Evolutionary conservation across 2,797 vertebrate genomes (phyloP).

Genomic region (Thaleichthys pacificus): DNA sequence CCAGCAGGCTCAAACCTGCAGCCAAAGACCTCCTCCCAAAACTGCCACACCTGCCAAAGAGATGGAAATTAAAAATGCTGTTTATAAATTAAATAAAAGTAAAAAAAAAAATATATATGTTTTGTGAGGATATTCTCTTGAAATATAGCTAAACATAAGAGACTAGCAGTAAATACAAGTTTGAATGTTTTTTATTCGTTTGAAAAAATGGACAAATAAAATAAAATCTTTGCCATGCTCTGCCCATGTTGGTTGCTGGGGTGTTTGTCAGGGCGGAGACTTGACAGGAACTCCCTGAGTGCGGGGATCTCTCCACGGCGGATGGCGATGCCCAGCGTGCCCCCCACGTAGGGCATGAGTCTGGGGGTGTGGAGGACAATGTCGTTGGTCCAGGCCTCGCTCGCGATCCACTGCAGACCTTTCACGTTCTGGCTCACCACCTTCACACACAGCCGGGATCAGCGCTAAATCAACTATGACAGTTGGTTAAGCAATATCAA

Average conservation of each 20-base stretch:
- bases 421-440: slow-evolving; percentile 34
- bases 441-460: not conserved
- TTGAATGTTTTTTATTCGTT: too few relatives aligned
- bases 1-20: slow-evolving; percentile 49
- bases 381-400: slow-evolving; percentile 29
- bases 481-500: too few relatives aligned
- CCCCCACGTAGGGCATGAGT: slow-evolving; percentile 52
- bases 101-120: not conserved
- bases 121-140: not conserved
- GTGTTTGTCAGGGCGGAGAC: slow-evolving; percentile 34
- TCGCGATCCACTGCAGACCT: slow-evolving; percentile 34
- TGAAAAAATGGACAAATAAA: not conserved
- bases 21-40: slow-evolving; percentile 64
- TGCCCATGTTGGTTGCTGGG: slow-evolving; percentile 22
- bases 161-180: not conserved
- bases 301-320: slow-evolving; percentile 68
- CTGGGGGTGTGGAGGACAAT: slow-evolving; percentile 39
- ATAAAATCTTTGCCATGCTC: slow-evolving; percentile 41
- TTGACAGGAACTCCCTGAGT: slow-evolving; percentile 54
- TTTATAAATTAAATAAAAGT: not conserved
- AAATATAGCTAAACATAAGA: not conserved
- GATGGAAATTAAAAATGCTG: too few relatives aligned
- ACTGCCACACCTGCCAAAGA: slow-evolving; percentile 52
- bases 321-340: slow-evolving; percentile 66
- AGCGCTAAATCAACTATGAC: too few relatives aligned